Percentiles rank a stretch among this genome's conserved stretches.
These are phyloP conservation scores for Hydrolagus affinis DNA, from an alignment of 2,113 vertebrate species.

Conservation along the genomic window DNA sequence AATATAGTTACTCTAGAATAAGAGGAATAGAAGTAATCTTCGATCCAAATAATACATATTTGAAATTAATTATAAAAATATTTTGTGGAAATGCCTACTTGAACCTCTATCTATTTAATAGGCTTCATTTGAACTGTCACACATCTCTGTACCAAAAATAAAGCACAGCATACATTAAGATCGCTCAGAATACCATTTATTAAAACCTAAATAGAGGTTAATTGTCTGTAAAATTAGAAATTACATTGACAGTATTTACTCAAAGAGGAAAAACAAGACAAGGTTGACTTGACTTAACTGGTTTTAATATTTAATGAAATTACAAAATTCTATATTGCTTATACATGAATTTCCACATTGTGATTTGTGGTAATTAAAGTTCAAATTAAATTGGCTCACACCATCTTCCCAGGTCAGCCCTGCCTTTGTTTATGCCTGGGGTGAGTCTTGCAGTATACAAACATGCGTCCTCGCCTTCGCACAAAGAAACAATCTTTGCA, in stretches of 20 bases:
- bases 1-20: no score
- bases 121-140: no score
- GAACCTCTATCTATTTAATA: no score
- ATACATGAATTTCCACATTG: neutral
- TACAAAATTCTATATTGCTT: neutral
- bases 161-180: no score
- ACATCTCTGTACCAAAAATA: no score
- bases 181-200: neutral
- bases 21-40: no score
- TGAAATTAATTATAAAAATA: no score
- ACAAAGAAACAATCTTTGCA: conserved; percentile 82
- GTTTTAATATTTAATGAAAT: neutral
- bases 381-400: neutral
- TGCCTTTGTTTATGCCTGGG: conserved; percentile 79
- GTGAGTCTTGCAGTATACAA: conserved; percentile 67
- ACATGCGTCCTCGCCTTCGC: conserved; percentile 63
- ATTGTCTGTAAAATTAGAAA: neutral
- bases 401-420: conserved; percentile 42
- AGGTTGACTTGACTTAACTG: neutral
- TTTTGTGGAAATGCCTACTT: no score
- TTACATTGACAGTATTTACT: neutral
- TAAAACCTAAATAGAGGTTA: neutral
- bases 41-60: no score
- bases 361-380: neutral
- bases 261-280: neutral